Percentiles rank a stretch among this genome's conserved stretches.
phyloP scores from a whole-genome alignment of 2,888 invertebrate genomes.

The Chrysolina haemoptera region DNA sequence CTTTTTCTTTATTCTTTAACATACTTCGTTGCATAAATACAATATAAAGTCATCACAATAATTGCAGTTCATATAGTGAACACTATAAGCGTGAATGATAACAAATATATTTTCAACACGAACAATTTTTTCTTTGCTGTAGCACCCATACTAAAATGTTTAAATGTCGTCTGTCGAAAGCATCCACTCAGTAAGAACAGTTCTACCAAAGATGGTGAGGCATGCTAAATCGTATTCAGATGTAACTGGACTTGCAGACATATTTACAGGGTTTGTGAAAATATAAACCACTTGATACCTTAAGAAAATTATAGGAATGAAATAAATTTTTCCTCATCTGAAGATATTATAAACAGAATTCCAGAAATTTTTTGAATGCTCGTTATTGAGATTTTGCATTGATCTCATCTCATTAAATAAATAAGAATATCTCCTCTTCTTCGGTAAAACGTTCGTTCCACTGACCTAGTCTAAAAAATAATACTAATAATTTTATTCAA shows the following conservation, averaged over 20 bases:
- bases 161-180: slow-evolving; percentile 40
- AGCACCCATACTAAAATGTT: slow-evolving; percentile 67
- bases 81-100: slow-evolving; percentile 69
- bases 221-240: neutral
- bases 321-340: too few relatives aligned
- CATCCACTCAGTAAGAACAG: slow-evolving; percentile 11
- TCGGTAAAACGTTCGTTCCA: slow-evolving; percentile 7
- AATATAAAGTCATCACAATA: slow-evolving; percentile 67
- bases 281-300: neutral
- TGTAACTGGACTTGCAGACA: neutral
- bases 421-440: neutral
- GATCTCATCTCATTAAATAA: neutral
- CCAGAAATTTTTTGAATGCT: too few relatives aligned
- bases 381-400: too few relatives aligned
- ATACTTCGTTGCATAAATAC: slow-evolving; percentile 66
- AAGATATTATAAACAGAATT: too few relatives aligned
- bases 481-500: slow-evolving; percentile 15
- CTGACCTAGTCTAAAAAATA: slow-evolving; percentile 21
- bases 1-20: slow-evolving; percentile 49
- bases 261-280: neutral
- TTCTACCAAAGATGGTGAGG: slow-evolving; percentile 4
- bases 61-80: slow-evolving; percentile 71
- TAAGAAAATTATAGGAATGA: too few relatives aligned
- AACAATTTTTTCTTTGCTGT: slow-evolving; percentile 64
- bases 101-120: slow-evolving; percentile 63